Evolutionary conservation across 2,888 invertebrate species (phyloP), one percentile per base, ranked within the genome.

Genomic region (Ellobium chinense): DNA sequence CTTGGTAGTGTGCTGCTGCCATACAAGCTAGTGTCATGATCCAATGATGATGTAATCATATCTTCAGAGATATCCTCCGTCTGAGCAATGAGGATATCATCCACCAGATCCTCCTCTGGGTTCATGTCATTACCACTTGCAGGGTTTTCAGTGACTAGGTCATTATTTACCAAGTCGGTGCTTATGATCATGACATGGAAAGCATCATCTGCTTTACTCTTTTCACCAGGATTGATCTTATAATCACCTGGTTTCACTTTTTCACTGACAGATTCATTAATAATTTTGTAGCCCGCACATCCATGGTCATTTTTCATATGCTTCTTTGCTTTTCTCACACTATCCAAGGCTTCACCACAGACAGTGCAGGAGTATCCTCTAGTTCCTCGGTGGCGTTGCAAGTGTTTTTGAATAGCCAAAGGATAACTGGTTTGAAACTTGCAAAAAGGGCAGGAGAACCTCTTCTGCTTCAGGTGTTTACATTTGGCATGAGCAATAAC

Each of bases 371-470:
- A 21, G 29, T 73, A 79, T 31, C 65, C 79, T 31, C 36, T 31
- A 18, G 21, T 37, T 1, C 66, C 73, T 37, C 58, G 56, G 39
- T 80, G 80, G 21, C 74, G 68, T 24, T 65, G 46, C 9, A 80
- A 27, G 39, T 80, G 80, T 62, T 75, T 80, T 37, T 75, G 54
- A 46, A 80, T 75, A 24, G 69, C 80, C 34, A 74, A 36, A 21
- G 68, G 68, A 31, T 80, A 80, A n/a, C 80, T 68, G 7, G 74
- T 80, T 21, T 80, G 66, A 68, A 80, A 80, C n/a, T 74, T 60
- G 21, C 80, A 80, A 36, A 65, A 27, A 14, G 80, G 74, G 58
- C 80, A 80, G 18, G 74, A 66, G 54, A 58, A 75, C 36, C 39
- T 66, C 62, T 80, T 80, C 27, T 75, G 60, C 58, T 80, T 74